Percentiles rank a stretch among this genome's conserved stretches.
phyloP scores from a whole-genome alignment of 2,797 vertebrate species.

The Arnoldichthys spilopterus region DNA sequence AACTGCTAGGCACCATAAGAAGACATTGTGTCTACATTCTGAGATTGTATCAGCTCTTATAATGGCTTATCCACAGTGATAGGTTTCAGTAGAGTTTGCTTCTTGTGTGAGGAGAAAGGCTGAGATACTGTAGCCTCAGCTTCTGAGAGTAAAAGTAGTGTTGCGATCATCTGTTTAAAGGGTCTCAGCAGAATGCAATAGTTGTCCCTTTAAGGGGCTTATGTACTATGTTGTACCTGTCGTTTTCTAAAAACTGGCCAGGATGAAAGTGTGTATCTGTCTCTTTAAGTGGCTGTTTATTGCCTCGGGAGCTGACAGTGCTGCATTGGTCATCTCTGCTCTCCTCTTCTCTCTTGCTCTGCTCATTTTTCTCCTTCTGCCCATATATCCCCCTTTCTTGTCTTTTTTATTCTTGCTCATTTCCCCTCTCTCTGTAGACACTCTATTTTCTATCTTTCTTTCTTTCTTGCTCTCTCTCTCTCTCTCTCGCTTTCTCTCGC shows the following conservation, averaged over 20 bases:
- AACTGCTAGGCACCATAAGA: background rate
- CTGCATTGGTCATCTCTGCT: slow-evolving; percentile 56
- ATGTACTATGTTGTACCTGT: slow-evolving; percentile 49
- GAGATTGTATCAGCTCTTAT: background rate
- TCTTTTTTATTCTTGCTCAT: slow-evolving; percentile 33
- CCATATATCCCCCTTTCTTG: slow-evolving; percentile 11
- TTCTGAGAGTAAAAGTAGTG: slow-evolving; percentile 35
- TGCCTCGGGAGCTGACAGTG: slow-evolving; percentile 68
- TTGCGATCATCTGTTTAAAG: slow-evolving; percentile 42
- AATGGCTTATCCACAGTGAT: background rate
- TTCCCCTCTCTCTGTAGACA: slow-evolving; percentile 17
- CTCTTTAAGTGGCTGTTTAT: slow-evolving; percentile 74
- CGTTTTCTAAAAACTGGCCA: slow-evolving; percentile 50
- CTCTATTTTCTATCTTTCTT: background rate
- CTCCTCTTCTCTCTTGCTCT: slow-evolving; percentile 31
- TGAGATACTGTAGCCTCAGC: slow-evolving; percentile 50
- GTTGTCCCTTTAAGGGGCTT: slow-evolving; percentile 45
- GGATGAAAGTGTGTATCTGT: slow-evolving; percentile 68
- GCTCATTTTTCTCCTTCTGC: slow-evolving; percentile 51
- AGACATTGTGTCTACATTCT: background rate
- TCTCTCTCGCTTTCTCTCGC: slow-evolving; percentile 16
- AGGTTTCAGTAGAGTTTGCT: background rate
- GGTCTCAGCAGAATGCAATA: slow-evolving; percentile 49
- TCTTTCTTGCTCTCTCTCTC: slow-evolving; percentile 12
- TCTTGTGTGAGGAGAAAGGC: background rate